These are phyloP conservation scores for Nematostella vectensis DNA, from an alignment of 92 coral and sea anemone genomes.

Conservation along the genomic window DNA sequence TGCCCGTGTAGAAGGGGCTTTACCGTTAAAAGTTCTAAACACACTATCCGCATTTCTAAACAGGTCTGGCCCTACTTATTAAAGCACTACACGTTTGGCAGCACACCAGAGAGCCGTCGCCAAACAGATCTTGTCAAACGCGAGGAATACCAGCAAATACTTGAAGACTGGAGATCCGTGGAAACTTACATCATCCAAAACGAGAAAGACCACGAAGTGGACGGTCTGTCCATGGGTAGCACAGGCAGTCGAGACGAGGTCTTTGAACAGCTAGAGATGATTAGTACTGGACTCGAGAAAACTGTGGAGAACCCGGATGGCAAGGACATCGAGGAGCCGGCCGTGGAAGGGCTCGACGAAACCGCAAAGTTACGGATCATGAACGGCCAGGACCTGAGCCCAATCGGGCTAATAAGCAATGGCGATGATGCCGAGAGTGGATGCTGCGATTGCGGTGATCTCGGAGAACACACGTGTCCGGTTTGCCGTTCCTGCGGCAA, in stretches of 20 bases:
- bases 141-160: conserved; percentile 46
- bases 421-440: conserved; percentile 85
- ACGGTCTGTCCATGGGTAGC: conserved; percentile 88
- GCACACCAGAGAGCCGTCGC: conserved; percentile 67
- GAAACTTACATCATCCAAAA: conserved; percentile 64
- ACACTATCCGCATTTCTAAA: no score
- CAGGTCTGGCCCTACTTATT: conserved; percentile 98
- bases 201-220: conserved; percentile 78
- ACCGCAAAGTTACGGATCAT: conserved; percentile 37
- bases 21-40: no score
- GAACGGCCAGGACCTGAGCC: conserved; percentile 47
- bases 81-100: conserved; percentile 82
- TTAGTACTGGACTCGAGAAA: conserved; percentile 55
- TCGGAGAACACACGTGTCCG: conserved; percentile 12
- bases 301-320: conserved; percentile 20
- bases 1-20: no score
- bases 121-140: conserved; percentile 41
- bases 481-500: conserved; percentile 63
- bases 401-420: conserved; percentile 17
- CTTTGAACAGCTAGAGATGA: conserved; percentile 83
- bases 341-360: conserved; percentile 47
- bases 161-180: conserved; percentile 89
- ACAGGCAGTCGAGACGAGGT: conserved; percentile 91
- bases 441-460: conserved; percentile 79
- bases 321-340: conserved; percentile 70